Conservation (phyloP, 2,797 vertebrate species). For the Adrianichthys oophorus region DNA sequence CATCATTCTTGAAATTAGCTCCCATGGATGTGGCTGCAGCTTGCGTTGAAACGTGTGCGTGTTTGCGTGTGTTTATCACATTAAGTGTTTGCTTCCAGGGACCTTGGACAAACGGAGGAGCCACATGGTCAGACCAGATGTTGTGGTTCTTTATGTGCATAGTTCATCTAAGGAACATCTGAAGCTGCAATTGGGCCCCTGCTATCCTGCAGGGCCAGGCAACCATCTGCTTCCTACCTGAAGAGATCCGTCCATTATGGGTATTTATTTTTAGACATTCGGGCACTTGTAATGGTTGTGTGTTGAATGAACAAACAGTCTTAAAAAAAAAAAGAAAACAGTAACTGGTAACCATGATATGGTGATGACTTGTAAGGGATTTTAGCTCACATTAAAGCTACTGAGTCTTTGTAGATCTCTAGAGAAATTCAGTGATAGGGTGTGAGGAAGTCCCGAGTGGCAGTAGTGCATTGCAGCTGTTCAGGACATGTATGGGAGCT, state of each 20-base stretch:
- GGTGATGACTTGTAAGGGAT: too few relatives aligned
- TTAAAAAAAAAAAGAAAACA: too few relatives aligned
- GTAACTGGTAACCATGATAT: too few relatives aligned
- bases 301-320: too few relatives aligned
- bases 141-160: constrained; percentile 82
- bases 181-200: constrained; percentile 72
- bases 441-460: too few relatives aligned
- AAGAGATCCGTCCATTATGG: constrained; percentile 72
- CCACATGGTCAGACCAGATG: constrained; percentile 92
- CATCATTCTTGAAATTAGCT: constrained; percentile 81
- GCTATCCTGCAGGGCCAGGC: constrained; percentile 72
- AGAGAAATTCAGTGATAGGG: too few relatives aligned
- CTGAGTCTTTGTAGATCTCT: too few relatives aligned
- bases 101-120: constrained; percentile 77
- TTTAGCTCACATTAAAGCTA: too few relatives aligned
- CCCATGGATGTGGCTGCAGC: constrained; percentile 73
- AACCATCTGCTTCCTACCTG: constrained; percentile 84
- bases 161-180: constrained; percentile 82
- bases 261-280: constrained; percentile 33
- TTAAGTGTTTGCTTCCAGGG: constrained; percentile 67
- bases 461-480: too few relatives aligned
- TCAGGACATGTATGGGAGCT: too few relatives aligned
- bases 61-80: constrained; percentile 22
- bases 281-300: constrained; percentile 1
- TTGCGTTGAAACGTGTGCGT: constrained; percentile 46